Percentiles rank a stretch among this genome's conserved stretches.
phyloP scores from a whole-genome alignment of 2,888 invertebrate genomes.

The Cylloceria caligata region DNA sequence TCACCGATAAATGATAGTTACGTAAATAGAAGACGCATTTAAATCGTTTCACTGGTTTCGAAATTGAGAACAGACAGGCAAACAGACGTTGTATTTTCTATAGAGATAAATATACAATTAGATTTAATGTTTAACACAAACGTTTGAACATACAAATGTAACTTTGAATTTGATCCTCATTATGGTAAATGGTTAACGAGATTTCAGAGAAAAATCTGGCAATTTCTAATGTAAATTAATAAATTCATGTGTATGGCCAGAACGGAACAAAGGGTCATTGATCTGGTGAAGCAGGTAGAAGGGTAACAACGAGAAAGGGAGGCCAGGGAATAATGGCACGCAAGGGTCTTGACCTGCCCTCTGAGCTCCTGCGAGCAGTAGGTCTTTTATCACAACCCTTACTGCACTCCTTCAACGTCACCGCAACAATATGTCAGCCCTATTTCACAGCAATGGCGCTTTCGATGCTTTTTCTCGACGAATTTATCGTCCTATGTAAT shows the following conservation, averaged over 20 bases:
- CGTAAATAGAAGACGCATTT: no score
- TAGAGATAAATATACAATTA: no score
- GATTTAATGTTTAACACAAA: no score
- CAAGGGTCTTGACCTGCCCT: constrained; percentile 58
- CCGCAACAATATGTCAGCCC: constrained; percentile 1
- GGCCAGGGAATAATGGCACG: constrained; percentile 10
- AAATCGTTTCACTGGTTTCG: no score
- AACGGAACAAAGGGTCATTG: constrained; percentile 23
- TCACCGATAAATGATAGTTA: no score
- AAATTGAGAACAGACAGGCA: no score
- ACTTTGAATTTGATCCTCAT: no score
- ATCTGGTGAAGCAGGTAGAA: constrained; percentile 1
- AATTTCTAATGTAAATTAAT: not conserved
- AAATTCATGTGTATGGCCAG: not conserved
- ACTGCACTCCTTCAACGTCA: not conserved
- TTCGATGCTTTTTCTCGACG: constrained; percentile 22
- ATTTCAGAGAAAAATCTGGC: not conserved
- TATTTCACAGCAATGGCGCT: constrained; percentile 4
- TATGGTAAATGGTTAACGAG: not conserved
- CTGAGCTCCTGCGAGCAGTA: constrained; percentile 46
- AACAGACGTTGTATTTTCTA: no score
- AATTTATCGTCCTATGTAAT: constrained; percentile 21
- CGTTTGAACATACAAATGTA: no score
- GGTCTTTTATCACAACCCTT: constrained; percentile 48
- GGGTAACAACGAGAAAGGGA: not conserved